phyloP scores from a whole-genome alignment of 2,888 invertebrate genomes.

The Octodonta nipae region DNA sequence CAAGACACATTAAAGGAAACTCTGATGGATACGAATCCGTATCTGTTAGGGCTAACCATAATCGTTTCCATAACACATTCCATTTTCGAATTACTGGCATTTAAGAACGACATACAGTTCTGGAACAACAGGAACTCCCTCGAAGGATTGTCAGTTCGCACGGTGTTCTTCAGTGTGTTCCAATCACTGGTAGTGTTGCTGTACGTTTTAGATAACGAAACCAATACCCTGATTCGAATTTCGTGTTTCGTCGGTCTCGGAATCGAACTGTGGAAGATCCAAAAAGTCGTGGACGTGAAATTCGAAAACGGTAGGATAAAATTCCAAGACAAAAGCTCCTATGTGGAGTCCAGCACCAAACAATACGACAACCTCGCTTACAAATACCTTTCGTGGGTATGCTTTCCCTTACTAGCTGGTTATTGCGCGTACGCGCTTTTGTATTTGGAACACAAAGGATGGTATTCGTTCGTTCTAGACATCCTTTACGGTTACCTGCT shows the following conservation, averaged over 20 bases:
- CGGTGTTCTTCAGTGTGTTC: constrained; percentile 96
- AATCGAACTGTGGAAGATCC: constrained; percentile 98
- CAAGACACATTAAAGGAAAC: constrained; percentile 88
- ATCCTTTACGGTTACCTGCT: constrained; percentile 96
- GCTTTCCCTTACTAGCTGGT: constrained; percentile 85
- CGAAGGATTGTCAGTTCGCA: constrained; percentile 93
- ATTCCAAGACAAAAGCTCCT: constrained; percentile 91
- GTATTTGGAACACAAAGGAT: constrained; percentile 95
- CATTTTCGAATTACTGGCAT: constrained; percentile 93
- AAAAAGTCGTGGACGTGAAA: constrained; percentile 83
- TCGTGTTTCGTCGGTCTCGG: constrained; percentile 88
- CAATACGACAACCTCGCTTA: constrained; percentile 92
- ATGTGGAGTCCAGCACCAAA: constrained; percentile 85
- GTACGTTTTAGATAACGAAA: constrained; percentile 96
- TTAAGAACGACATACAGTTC: constrained; percentile 99
- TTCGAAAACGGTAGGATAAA: constrained; percentile 64
- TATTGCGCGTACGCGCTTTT: constrained; percentile 90
- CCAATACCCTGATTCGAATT: constrained; percentile 87
- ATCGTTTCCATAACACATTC: constrained; percentile 89
- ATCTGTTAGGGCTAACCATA: constrained; percentile 81
- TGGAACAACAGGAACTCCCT: constrained; percentile 96
- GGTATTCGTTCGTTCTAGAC: constrained; percentile 94
- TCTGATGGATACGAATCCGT: constrained; percentile 91
- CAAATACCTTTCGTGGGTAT: constrained; percentile 87
- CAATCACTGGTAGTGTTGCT: constrained; percentile 89